Evolutionary conservation across 2,113 vertebrate species (phyloP), one percentile per base, ranked within the genome.

Genomic region (Macquaria australasica): DNA sequence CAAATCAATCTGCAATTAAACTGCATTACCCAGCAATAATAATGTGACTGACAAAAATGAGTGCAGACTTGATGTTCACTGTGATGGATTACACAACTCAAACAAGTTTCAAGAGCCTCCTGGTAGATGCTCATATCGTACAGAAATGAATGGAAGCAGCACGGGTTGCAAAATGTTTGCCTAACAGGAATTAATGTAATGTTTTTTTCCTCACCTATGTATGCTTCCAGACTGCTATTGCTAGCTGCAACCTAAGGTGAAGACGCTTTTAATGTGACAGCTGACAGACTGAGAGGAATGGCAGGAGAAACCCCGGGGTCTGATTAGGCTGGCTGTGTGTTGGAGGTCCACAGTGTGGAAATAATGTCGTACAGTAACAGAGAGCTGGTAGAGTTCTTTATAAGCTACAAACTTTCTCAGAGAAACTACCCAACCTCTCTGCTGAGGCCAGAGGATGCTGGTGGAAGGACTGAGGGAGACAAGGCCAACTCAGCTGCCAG

Each of bases 321-420:
- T 70, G 6, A 77, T 34, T 93, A 93, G 82, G 66, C 69, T 48
- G 75, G 66, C 84, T 73, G 60, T 50, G 48, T 68, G 55, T 82
- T 55, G 71, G 74, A 79, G 73, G 37, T 79, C 69, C 55, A 80
- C 69, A 56, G 45, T 43, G 45, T 85, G 82, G 58, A 78, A 82
- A 93, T 41, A 37, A 91, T 93, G 91, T 79, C 87, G 50, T 79
- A 73, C 88, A 90, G 80, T 45, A 98, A 98, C 94, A 94, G 96
- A 93, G 97, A 97, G 83, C 95, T 99, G 92, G 98, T 99, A 91
- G 95, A 97, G 90, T 97, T 97, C 94, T 99, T 97, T 88, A 94
- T 99, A 82, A 96, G 96, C 92, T 97, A 98, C 94, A 99, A 97
- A 94, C 96, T 99, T 66, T 96, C 96, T 2, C 97, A 98, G 95